Conservation (phyloP, 1,140 invertebrate genomes). For the Bombus huntii region DNA sequence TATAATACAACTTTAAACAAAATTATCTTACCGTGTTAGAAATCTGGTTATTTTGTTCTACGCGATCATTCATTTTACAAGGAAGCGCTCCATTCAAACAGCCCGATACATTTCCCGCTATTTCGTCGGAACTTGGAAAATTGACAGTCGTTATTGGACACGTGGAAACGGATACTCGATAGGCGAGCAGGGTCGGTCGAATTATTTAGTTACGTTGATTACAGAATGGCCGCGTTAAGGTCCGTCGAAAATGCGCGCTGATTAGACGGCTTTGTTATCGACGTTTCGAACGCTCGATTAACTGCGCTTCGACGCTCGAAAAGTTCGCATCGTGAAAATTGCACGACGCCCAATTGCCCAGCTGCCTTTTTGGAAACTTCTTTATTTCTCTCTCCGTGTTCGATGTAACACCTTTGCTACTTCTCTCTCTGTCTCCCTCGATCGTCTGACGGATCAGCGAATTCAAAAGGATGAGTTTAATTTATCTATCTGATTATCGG, state of each 20-base stretch:
- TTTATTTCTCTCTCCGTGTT: neutral
- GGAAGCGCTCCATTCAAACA: neutral
- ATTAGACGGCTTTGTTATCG: conserved; percentile 35
- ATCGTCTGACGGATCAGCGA: neutral
- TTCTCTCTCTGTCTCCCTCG: neutral
- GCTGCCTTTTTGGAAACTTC: neutral
- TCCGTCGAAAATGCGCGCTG: neutral
- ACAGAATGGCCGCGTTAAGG: conserved; percentile 2
- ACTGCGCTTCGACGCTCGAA: neutral
- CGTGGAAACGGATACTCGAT: neutral
- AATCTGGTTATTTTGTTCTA: neutral
- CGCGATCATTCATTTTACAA: neutral
- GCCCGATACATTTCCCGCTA: neutral
- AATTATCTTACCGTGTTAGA: neutral
- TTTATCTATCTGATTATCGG: neutral
- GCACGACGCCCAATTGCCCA: neutral
- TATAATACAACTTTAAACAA: neutral
- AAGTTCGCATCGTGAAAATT: conserved; percentile 18
- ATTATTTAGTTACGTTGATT: conserved; percentile 32
- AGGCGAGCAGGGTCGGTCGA: neutral
- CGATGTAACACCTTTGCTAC: no score
- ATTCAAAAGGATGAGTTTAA: neutral
- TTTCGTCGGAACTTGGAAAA: conserved; percentile 34
- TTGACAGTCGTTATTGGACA: neutral
- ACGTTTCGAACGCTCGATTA: conserved; percentile 32